A percentile compares a stretch with the other conserved stretches of the same genome.
Conservation (phyloP, 2,888 invertebrate genomes). For the Chrysotoxum bicinctum region DNA sequence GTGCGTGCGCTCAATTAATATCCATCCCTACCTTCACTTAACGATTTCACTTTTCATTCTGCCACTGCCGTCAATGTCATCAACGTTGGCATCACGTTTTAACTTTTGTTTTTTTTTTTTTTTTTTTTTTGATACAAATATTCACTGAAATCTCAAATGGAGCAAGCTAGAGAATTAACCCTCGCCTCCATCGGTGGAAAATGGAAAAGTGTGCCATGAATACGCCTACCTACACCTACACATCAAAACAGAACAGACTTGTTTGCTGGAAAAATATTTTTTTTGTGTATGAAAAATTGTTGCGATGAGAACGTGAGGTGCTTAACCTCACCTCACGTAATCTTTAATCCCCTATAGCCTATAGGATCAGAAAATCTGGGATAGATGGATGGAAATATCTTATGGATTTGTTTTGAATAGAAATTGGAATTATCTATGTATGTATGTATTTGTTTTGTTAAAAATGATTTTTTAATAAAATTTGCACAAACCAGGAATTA, state of each 20-base stretch:
- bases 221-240: neutral
- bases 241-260: neutral
- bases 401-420: neutral
- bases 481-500: neutral
- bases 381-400: neutral
- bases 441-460: neutral
- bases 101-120: too few relatives aligned
- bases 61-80: neutral
- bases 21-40: conserved; percentile 36
- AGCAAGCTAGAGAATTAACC: conserved; percentile 10
- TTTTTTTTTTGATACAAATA: neutral
- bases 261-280: neutral
- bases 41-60: conserved; percentile 37
- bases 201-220: neutral
- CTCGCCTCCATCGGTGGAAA: neutral
- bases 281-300: neutral
- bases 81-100: neutral
- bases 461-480: neutral
- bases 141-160: neutral
- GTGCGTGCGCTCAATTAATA: conserved; percentile 60
- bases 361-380: neutral
- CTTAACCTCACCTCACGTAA: conserved; percentile 2
- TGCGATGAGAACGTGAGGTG: neutral
- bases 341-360: neutral
- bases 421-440: too few relatives aligned